Percentiles rank a stretch among this genome's conserved stretches.
phyloP scores from a whole-genome alignment of 2,888 invertebrate genomes.

The Cinara cedri region DNA sequence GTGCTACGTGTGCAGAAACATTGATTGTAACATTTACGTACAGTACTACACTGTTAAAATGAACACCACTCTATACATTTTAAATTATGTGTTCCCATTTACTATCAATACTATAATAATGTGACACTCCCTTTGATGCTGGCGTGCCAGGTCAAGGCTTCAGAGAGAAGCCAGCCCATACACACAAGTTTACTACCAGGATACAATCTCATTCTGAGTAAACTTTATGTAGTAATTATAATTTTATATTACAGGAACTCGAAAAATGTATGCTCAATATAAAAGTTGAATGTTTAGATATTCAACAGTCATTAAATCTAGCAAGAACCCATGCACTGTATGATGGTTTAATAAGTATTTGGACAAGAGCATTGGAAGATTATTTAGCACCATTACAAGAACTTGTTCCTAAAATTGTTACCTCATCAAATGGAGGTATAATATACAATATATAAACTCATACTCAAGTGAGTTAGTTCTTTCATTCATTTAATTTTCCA shows the following conservation, averaged over 20 bases:
- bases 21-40: too few species aligned
- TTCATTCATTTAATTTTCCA: conserved; percentile 38
- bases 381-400: conserved; percentile 77
- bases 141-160: too few species aligned
- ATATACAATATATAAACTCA: background rate
- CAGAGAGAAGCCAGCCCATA: too few species aligned
- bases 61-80: too few species aligned
- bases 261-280: conserved; percentile 76
- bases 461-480: background rate
- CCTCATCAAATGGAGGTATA: conserved; percentile 61
- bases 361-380: conserved; percentile 78
- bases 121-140: too few species aligned
- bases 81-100: too few species aligned
- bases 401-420: conserved; percentile 67
- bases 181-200: too few species aligned
- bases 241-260: conserved; percentile 65
- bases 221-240: background rate
- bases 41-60: too few species aligned
- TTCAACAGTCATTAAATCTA: conserved; percentile 73
- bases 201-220: too few species aligned
- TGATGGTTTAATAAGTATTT: conserved; percentile 74
- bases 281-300: conserved; percentile 76
- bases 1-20: too few species aligned
- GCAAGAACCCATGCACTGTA: conserved; percentile 70
- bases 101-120: too few species aligned